Evolutionary conservation across 2,888 invertebrate genomes (phyloP), one percentile per base, ranked within the genome.

Genomic region (Drosophila parthenogenetica): DNA sequence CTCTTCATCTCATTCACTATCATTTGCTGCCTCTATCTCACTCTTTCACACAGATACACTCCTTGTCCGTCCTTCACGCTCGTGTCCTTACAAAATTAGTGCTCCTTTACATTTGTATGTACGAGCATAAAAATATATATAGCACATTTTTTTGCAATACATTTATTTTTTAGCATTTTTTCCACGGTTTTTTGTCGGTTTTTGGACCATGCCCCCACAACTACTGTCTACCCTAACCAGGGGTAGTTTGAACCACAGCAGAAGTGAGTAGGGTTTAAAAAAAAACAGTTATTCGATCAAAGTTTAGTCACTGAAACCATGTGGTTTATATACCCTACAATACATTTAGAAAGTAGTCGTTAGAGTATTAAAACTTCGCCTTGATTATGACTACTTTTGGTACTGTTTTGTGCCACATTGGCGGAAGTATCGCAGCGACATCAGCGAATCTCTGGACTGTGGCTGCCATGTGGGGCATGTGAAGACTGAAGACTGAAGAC

Each of bases 31-130:
- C 45, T 42, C 16, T 45, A 53, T 67, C 45, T 66, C 17, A 53
- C 48, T 55, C 54, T 59, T 46, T 61, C 45, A 22, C 4, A 25
- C 29, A 39, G 42, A 22, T 3, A 25, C 29, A 39, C 43, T 53
- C 22, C 48, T 19, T 51, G 64, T 72, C 60, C 45, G 80, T 81
- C 81, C 69, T 72, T 66, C 53, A 51, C 63, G 68, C 80, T 67
- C 69, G 72, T 82, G 82, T 83, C 83, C 83, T 83, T 85, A 79
- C 85, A 84, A 83, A 85, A 83, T 85, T 85, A 83, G 83, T 85
- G 85, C 72, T 82, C 68, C 73, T 82, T 80, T 82, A 72, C 82
- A 83, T 80, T 81, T 76, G 69, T 78, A 84, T 81, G 77, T 77
- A 77, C 69, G 55, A 68, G 59, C 40, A 73, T 45, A 69, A 43